Base-by-base conservation (phyloP, 2,797 vertebrate species). In the Chiloscyllium punctatum region DNA sequence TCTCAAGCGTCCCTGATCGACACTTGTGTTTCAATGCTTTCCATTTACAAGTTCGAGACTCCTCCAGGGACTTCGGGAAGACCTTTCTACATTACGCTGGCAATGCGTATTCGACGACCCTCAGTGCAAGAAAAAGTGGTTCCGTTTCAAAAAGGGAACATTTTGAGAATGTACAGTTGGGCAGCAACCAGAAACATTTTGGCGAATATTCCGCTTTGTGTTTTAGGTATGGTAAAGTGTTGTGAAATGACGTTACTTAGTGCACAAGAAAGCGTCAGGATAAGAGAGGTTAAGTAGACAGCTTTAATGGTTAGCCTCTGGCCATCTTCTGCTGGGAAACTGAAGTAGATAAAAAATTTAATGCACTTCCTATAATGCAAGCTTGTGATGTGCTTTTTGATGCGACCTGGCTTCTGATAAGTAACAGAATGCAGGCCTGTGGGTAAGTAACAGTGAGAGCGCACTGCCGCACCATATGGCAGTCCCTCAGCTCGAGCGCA, bases 391-490 rank as follows among this genome's bases (percentile, higher is more conserved):
- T 94, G 53, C 42, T 72, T 48, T 95, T 95, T 95, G 71, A 95
- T 51, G 94, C 77, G 71, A 48, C 21, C 53, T 77, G 94, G 94
- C 94, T 95, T 95, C 48, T 48, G 30, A 53, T 48, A 71, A 42
- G 68, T 74, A 95, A 74, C 94, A 95, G 42, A 27, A 53, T 74
- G 94, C 27, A 7, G 15, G 94, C 94, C 94, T 33, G 71, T 95
- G 71, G 94, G 57, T n/a, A 77, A 68, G 48, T 1, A 18, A 21
- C 71, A 95, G 94, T 66, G 21, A 53, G 57, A 62, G 30, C 91
- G 97, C 97, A 97, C 96, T 96, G 97, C 95, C 97, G 96, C 96
- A 97, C 96, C 98, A 98, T 98, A 98, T 98, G 98, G 98, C 96
- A 97, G 97, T 97, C 97, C 96, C 96, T 97, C 97, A 97, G 97